phyloP scores from a whole-genome alignment of 2,888 invertebrate genomes.

The Agrypnus murinus region DNA sequence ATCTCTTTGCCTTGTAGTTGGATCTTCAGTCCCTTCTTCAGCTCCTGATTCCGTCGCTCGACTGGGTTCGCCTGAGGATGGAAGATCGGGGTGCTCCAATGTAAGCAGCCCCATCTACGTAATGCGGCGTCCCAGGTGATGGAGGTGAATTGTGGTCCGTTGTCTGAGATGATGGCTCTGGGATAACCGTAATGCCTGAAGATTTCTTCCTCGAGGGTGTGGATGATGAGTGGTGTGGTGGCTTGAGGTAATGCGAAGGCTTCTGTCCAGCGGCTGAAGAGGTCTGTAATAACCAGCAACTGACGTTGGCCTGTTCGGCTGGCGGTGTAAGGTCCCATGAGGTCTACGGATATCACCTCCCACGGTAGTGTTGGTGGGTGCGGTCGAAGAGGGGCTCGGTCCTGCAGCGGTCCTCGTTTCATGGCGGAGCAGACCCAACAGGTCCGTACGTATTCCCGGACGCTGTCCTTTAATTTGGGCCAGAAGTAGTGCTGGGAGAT shows the following conservation, averaged over 20 bases:
- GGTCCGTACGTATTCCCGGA: neutral
- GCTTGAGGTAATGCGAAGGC: constrained; percentile 46
- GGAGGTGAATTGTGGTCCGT: constrained; percentile 42
- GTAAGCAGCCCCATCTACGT: constrained; percentile 39
- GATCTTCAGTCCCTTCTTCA: constrained; percentile 54
- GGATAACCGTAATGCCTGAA: constrained; percentile 45
- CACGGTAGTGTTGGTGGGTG: constrained; percentile 37
- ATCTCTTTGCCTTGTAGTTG: neutral
- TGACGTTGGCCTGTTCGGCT: constrained; percentile 40
- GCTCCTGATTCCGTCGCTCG: constrained; percentile 56
- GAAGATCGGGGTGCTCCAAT: constrained; percentile 55
- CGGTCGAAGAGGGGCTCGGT: constrained; percentile 36
- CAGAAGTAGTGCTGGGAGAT: constrained; percentile 29
- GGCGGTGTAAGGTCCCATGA: constrained; percentile 12
- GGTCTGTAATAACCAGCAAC: constrained; percentile 54
- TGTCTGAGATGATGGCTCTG: constrained; percentile 41
- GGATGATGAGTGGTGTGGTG: constrained; percentile 14
- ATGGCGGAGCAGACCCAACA: neutral
- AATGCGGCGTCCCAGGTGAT: constrained; percentile 31
- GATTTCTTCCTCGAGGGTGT: constrained; percentile 39
- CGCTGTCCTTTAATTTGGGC: neutral
- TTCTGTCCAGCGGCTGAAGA: constrained; percentile 57
- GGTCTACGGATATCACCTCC: constrained; percentile 21
- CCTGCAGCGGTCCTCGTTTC: neutral
- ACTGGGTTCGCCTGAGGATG: constrained; percentile 57